Conservation (phyloP, 1,140 invertebrate genomes). For the Ips nitidus region DNA sequence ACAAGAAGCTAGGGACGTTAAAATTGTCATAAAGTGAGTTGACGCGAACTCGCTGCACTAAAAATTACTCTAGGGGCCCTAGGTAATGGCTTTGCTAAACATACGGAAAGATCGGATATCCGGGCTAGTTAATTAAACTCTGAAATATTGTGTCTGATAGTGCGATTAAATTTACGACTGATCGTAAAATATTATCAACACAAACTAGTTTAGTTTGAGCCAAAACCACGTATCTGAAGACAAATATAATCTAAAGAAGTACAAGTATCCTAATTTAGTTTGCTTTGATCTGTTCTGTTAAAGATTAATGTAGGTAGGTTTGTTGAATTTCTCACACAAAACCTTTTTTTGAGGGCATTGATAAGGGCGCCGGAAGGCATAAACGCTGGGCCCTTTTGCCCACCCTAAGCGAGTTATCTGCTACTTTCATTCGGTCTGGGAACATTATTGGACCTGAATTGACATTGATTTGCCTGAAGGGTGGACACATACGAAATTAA, state of each 20-base stretch:
- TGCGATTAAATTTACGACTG: not conserved
- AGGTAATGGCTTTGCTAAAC: not conserved
- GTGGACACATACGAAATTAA: not conserved
- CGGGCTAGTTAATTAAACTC: not conserved
- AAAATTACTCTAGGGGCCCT: slow-evolving; percentile 3
- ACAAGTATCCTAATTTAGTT: too few species aligned
- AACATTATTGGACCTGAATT: slow-evolving; percentile 6
- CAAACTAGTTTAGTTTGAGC: not conserved
- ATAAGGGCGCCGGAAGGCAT: slow-evolving; percentile 2
- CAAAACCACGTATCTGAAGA: not conserved
- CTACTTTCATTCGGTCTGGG: slow-evolving; percentile 7
- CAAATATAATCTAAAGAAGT: not conserved
- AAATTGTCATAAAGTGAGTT: slow-evolving; percentile 3
- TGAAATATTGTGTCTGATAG: not conserved
- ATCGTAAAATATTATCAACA: not conserved
- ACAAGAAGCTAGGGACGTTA: slow-evolving; percentile 1
- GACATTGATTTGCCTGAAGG: slow-evolving; percentile 10
- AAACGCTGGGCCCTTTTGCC: not conserved
- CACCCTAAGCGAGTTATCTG: slow-evolving; percentile 9
- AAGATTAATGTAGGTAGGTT: too few species aligned
- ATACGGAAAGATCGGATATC: not conserved
- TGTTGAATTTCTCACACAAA: not conserved
- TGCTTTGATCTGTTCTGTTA: too few species aligned
- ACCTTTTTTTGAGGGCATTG: slow-evolving; percentile 11
- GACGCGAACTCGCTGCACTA: not conserved